Percentiles rank a stretch among this genome's conserved stretches.
Conservation (phyloP, 2,113 vertebrate species). For the Edolisoma coerulescens region DNA sequence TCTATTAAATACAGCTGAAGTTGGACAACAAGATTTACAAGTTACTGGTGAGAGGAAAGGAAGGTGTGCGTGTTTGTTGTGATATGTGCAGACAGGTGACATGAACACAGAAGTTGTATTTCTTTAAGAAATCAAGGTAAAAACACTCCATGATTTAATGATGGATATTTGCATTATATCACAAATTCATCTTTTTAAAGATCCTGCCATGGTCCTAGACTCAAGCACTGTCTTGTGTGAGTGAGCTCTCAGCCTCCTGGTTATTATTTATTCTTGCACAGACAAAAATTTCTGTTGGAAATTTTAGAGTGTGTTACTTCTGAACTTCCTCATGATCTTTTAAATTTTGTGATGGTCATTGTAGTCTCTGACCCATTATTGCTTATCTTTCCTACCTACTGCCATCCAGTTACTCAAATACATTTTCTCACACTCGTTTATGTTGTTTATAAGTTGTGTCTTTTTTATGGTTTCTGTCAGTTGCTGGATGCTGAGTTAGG, state of each 20-base stretch:
- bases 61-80: not conserved
- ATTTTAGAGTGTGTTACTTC: not conserved
- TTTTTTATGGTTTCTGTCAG: not conserved
- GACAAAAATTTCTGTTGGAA: not conserved
- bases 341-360: not conserved
- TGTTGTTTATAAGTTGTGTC: not conserved
- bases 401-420: not conserved
- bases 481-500: not conserved
- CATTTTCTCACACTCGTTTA: not conserved
- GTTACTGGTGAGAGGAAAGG: not conserved
- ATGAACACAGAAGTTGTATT: not conserved
- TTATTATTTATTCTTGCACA: not conserved
- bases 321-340: not conserved
- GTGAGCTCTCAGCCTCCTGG: not conserved
- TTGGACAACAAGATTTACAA: not conserved
- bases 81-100: not conserved
- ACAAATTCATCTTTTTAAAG: not conserved
- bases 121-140: not conserved
- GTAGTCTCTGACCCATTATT: not conserved
- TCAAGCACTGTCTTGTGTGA: not conserved
- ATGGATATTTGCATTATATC: not conserved
- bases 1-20: not conserved
- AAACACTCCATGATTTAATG: not conserved
- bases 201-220: not conserved
- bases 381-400: not conserved